Percentiles rank a stretch among this genome's conserved stretches.
These are phyloP conservation scores for Acrocephalus kingi DNA, from an alignment of 2,113 vertebrate genomes.

Conservation along the genomic window DNA sequence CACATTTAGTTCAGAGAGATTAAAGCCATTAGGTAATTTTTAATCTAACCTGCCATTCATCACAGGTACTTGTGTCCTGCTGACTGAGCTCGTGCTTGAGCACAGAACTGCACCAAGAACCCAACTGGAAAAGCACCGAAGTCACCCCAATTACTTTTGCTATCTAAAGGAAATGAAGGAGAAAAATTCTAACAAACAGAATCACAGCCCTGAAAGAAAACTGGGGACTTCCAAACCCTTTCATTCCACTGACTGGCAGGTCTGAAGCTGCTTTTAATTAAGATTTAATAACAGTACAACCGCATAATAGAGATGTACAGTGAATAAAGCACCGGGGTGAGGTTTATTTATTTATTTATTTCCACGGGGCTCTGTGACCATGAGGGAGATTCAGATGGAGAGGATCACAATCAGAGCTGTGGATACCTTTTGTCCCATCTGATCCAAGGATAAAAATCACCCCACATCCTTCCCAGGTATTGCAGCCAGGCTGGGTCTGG, in stretches of 20 bases:
- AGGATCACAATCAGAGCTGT: not conserved
- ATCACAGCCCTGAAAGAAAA: not conserved
- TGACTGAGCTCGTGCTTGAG: not conserved
- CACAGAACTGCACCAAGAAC: not conserved
- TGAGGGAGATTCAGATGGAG: not conserved
- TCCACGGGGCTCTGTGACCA: not conserved
- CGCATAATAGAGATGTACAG: not conserved
- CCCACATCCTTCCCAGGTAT: not conserved
- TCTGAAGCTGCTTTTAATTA: conserved; percentile 36
- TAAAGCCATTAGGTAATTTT: conserved; percentile 29
- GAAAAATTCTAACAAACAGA: not conserved
- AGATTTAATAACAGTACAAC: not conserved
- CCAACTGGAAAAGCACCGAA: not conserved
- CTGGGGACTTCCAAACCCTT: not conserved
- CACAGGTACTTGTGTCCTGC: not conserved
- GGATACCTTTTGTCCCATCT: not conserved
- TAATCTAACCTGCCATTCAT: conserved; percentile 17
- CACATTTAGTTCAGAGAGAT: conserved; percentile 1
- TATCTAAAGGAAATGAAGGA: not conserved
- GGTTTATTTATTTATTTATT: not conserved
- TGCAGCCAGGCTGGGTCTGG: not conserved
- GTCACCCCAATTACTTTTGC: not conserved
- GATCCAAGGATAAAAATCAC: not conserved
- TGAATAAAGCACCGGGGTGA: not conserved
- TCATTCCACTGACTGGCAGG: not conserved